phyloP scores from a whole-genome alignment of 23 tunicate genomes.

The Botrylloides violaceus region DNA sequence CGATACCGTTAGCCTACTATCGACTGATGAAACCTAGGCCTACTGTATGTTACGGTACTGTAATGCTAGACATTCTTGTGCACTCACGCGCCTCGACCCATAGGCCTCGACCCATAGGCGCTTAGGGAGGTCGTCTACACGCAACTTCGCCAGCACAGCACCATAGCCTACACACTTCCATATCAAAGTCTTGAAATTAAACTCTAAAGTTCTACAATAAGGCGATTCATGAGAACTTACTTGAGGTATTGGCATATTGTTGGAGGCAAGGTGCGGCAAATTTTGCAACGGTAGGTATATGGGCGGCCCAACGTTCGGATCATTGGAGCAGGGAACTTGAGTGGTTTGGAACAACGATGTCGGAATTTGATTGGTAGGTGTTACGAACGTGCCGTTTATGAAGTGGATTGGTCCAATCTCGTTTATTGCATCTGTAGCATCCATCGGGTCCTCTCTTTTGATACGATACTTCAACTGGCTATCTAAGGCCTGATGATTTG shows the following conservation, averaged over 20 bases:
- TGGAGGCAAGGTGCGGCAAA: slow-evolving; percentile 43
- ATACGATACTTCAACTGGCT: slow-evolving; percentile 1
- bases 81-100: too few species aligned
- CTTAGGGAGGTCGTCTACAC: too few species aligned
- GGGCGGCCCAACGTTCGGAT: not conserved
- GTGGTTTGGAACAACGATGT: not conserved
- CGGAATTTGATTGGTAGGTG: slow-evolving; percentile 8
- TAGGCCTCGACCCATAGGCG: too few species aligned
- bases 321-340: not conserved
- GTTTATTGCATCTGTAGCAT: not conserved
- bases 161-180: too few species aligned
- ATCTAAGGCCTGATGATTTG: not conserved
- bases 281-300: slow-evolving; percentile 74
- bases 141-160: too few species aligned
- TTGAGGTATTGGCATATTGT: slow-evolving; percentile 39
- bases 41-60: too few species aligned
- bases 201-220: too few species aligned
- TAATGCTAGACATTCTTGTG: too few species aligned
- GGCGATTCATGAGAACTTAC: slow-evolving; percentile 21
- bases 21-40: too few species aligned
- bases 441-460: slow-evolving; percentile 12
- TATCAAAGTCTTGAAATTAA: too few species aligned
- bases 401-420: slow-evolving; percentile 20
- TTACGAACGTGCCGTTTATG: slow-evolving; percentile 12
- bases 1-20: too few species aligned